Conservation (phyloP, 2,888 invertebrate genomes). For the Eupithecia insigniata region DNA sequence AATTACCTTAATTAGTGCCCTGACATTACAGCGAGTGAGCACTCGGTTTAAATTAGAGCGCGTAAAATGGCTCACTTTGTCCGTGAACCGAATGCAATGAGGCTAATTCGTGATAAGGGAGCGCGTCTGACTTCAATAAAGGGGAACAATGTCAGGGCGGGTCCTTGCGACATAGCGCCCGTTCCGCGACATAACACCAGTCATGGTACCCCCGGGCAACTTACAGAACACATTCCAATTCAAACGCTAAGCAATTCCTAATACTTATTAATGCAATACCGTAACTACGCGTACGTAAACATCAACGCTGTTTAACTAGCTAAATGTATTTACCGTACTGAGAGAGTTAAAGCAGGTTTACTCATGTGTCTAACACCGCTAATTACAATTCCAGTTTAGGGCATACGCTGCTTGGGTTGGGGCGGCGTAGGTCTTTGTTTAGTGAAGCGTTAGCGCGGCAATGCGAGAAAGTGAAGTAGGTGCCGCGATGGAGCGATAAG, state of each 20-base stretch:
- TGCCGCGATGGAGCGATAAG: constrained; percentile 46
- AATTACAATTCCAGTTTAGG: constrained; percentile 48
- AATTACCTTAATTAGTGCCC: constrained; percentile 79
- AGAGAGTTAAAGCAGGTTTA: constrained; percentile 46
- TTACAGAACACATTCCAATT: constrained; percentile 38
- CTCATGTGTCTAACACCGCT: constrained; percentile 46
- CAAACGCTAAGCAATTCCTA: constrained; percentile 25
- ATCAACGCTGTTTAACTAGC: constrained; percentile 38
- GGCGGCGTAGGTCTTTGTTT: constrained; percentile 40
- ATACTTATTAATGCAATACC: constrained; percentile 33
- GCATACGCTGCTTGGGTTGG: constrained; percentile 43
- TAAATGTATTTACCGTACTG: constrained; percentile 48
- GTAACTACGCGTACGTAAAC: constrained; percentile 30
- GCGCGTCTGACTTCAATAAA: constrained; percentile 71
- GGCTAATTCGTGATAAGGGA: constrained; percentile 79
- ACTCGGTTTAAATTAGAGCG: constrained; percentile 75
- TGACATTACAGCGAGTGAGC: constrained; percentile 69
- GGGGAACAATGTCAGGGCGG: constrained; percentile 70
- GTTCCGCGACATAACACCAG: constrained; percentile 61
- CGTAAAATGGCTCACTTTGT: constrained; percentile 73
- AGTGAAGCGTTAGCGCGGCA: constrained; percentile 46
- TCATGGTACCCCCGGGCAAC: constrained; percentile 58
- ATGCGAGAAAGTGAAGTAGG: constrained; percentile 25
- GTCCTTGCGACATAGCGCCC: constrained; percentile 47
- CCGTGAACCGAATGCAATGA: constrained; percentile 74